Evolutionary conservation across 2,113 vertebrate genomes (phyloP).

Genomic region (Eulemur rufifrons): DNA sequence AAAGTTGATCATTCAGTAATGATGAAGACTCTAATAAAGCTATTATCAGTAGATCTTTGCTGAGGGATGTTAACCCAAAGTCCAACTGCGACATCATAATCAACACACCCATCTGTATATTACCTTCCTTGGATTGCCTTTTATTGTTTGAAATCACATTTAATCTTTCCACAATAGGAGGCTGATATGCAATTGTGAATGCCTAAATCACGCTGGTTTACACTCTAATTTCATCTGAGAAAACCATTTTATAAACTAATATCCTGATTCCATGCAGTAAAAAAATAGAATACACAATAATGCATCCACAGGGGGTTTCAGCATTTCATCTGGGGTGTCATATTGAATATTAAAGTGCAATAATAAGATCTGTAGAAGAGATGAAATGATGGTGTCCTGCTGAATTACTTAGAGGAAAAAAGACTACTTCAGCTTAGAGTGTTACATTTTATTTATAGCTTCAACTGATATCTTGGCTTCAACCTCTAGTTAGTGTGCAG

Average conservation of each 20-base stretch:
- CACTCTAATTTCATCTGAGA: constrained; percentile 59
- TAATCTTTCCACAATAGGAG: constrained; percentile 56
- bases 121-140: constrained; percentile 41
- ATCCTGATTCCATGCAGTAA: constrained; percentile 55
- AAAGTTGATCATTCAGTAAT: neutral
- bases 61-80: neutral
- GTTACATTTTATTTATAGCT: constrained; percentile 67
- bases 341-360: constrained; percentile 65
- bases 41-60: neutral
- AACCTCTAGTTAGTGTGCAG: constrained; percentile 57
- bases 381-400: constrained; percentile 59
- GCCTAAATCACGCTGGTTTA: constrained; percentile 53
- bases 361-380: constrained; percentile 55
- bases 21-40: neutral
- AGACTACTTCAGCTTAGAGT: constrained; percentile 15
- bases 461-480: constrained; percentile 48
- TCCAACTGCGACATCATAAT: constrained; percentile 15
- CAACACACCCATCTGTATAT: neutral
- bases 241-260: constrained; percentile 65
- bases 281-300: constrained; percentile 52
- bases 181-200: constrained; percentile 57
- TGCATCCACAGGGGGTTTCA: neutral
- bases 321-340: constrained; percentile 61
- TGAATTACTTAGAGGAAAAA: constrained; percentile 51
- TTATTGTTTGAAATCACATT: constrained; percentile 68